Evolutionary conservation across 2,888 invertebrate species (phyloP), one percentile per base, ranked within the genome.

Genomic region (Ectemnius cavifrons): DNA sequence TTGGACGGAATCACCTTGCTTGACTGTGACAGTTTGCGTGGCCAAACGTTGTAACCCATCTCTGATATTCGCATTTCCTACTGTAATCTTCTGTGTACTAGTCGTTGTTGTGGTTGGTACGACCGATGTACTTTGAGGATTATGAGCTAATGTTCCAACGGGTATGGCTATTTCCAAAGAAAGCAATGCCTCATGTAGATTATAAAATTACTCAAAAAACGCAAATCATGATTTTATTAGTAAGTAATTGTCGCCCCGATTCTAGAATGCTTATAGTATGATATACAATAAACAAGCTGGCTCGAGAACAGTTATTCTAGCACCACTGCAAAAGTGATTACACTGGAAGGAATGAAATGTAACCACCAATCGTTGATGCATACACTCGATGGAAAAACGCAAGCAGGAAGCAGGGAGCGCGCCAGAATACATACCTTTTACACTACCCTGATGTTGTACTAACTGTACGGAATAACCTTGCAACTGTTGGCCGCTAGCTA

Each of bases 381-480:
- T 49, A 64, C 23, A 70, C 37, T 8, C 37, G 4, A 37, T 37
- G 37, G 11, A 11, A 37, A 6, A 37, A 6, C 37, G 2, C 37
- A 37, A 8, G 37, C 37, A 52, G n/a, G n/a, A n/a, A 20, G 27
- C 4, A 47, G 16, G 2, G 57, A 56, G 11, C 20, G 28, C 62
- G 0, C 8, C 0, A 60, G 59, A 37, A 8, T 27, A 0, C 20
- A 87, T 87, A 93, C 93, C 92, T 92, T 93, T 93, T 2, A 93
- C 91, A 62, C 92, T 91, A 67, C 92, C 93, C 85, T 92, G 92
- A 85, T 93, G 93, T 76, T 92, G 92, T 11, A 93, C 92, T 52
- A 93, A 87, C 80, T 93, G 93, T 58, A 93, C 91, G 0, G 92
- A 92, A 76, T 92, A 91, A 63, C 92, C 92, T 79, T 92, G 92